Conservation (phyloP, 1,140 invertebrate genomes). For the Neotoxoptera formosana region DNA sequence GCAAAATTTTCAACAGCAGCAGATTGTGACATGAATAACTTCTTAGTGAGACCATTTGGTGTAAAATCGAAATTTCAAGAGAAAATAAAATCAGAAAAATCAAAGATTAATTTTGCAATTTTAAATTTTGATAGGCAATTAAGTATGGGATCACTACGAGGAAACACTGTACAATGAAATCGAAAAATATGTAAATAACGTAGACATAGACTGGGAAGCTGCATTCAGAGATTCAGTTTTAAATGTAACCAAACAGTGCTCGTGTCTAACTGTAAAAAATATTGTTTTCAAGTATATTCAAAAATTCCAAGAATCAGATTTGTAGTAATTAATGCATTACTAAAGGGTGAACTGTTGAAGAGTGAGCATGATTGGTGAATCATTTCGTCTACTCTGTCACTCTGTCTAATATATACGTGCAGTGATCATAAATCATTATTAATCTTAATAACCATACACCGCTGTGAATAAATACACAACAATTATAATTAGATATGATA, state of each 20-base stretch:
- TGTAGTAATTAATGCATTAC: too few species aligned
- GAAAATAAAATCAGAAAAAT: background rate
- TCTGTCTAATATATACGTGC: too few species aligned
- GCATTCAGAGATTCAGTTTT: background rate
- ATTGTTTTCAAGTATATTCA: too few species aligned
- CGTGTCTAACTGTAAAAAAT: too few species aligned
- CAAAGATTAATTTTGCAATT: background rate
- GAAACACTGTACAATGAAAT: background rate
- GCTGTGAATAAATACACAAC: too few species aligned
- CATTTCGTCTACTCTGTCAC: too few species aligned
- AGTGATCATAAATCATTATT: too few species aligned
- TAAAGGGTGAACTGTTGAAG: too few species aligned
- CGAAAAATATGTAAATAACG: background rate
- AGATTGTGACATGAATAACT: slow-evolving; percentile 58
- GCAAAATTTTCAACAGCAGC: slow-evolving; percentile 54
- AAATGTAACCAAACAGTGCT: background rate
- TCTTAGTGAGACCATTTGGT: slow-evolving; percentile 40
- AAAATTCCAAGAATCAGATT: too few species aligned
- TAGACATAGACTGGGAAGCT: background rate
- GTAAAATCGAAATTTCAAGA: background rate
- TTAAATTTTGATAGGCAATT: background rate
- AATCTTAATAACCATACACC: too few species aligned
- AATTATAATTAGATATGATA: too few species aligned
- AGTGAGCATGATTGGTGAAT: too few species aligned
- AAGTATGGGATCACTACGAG: background rate